A percentile compares a stretch with the other conserved stretches of the same genome.
Conservation (phyloP, 2,888 invertebrate genomes). For the Scaptodrosophila latifasciaeformis region DNA sequence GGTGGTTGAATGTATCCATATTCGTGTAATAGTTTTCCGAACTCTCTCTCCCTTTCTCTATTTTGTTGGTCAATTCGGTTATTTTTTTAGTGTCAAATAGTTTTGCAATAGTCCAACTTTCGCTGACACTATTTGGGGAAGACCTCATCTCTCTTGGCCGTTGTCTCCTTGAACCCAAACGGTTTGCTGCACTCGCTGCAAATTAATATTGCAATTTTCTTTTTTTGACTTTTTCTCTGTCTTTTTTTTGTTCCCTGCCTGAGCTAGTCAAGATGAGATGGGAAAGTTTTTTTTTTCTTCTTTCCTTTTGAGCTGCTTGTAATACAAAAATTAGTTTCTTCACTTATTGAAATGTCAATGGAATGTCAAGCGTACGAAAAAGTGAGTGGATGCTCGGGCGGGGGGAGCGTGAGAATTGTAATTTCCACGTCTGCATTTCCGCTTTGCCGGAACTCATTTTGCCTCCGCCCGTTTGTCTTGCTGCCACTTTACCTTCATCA, state of each 20-base stretch:
- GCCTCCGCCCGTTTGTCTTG: constrained; percentile 9
- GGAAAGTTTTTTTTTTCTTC: constrained; percentile 36
- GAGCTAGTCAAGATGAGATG: constrained; percentile 53
- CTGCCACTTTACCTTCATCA: neutral
- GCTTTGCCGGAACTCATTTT: constrained; percentile 7
- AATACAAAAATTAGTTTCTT: constrained; percentile 63
- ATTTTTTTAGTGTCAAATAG: constrained; percentile 66
- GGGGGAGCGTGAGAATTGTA: no score
- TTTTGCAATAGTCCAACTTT: constrained; percentile 65
- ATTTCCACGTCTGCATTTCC: constrained; percentile 50
- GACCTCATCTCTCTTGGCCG: neutral
- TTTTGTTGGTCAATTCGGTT: constrained; percentile 55
- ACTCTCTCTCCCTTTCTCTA: constrained; percentile 6
- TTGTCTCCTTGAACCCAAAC: constrained; percentile 9
- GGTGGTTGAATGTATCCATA: neutral
- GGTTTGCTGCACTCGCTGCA: constrained; percentile 66
- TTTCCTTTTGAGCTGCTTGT: constrained; percentile 19
- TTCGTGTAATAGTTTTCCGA: constrained; percentile 46
- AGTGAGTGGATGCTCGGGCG: no score
- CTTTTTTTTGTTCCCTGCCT: constrained; percentile 1
- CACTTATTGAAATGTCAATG: constrained; percentile 69
- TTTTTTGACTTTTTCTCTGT: neutral
- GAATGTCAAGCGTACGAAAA: constrained; percentile 55
- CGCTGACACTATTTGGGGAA: constrained; percentile 53
- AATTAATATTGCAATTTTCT: constrained; percentile 59